Evolutionary conservation across 1,140 invertebrate genomes (phyloP).

Genomic region (Bradysia coprophila): DNA sequence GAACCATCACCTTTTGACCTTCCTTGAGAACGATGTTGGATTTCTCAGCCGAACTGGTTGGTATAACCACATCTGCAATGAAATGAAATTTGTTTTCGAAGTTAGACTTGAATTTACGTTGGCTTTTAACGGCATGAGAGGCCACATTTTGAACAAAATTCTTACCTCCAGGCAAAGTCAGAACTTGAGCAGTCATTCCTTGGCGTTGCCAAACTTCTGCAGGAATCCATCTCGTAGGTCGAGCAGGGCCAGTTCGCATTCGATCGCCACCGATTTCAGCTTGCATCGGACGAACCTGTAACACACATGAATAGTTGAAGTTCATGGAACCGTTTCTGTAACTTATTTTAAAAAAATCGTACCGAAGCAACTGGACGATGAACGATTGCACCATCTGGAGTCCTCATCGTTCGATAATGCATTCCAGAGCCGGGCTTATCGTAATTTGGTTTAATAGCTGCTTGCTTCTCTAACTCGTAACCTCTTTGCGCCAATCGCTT

Average conservation of each 20-base stretch:
- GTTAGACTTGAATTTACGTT: no score
- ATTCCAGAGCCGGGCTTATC: neutral
- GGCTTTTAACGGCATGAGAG: no score
- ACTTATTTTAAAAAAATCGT: constrained; percentile 6
- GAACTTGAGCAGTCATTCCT: constrained; percentile 86
- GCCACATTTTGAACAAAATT: neutral
- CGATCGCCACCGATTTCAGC: constrained; percentile 18
- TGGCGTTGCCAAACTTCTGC: constrained; percentile 77
- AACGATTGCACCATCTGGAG: constrained; percentile 33
- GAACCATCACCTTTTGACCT: constrained; percentile 81
- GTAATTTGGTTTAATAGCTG: constrained; percentile 36
- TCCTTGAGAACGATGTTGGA: constrained; percentile 75
- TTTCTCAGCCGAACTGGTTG: constrained; percentile 73
- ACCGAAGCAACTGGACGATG: constrained; percentile 33
- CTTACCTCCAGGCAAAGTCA: constrained; percentile 67
- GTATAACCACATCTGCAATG: constrained; percentile 69
- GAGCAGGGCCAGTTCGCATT: constrained; percentile 21
- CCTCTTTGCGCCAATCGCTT: constrained; percentile 82
- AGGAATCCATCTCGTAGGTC: constrained; percentile 52
- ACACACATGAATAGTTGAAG: no score
- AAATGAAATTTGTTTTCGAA: no score
- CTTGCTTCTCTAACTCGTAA: constrained; percentile 88
- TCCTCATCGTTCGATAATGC: constrained; percentile 7
- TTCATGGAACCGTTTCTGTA: no score
- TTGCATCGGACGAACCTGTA: constrained; percentile 24